Evolutionary conservation across 2,888 invertebrate genomes (phyloP).

Genomic region (Athalia cordata): DNA sequence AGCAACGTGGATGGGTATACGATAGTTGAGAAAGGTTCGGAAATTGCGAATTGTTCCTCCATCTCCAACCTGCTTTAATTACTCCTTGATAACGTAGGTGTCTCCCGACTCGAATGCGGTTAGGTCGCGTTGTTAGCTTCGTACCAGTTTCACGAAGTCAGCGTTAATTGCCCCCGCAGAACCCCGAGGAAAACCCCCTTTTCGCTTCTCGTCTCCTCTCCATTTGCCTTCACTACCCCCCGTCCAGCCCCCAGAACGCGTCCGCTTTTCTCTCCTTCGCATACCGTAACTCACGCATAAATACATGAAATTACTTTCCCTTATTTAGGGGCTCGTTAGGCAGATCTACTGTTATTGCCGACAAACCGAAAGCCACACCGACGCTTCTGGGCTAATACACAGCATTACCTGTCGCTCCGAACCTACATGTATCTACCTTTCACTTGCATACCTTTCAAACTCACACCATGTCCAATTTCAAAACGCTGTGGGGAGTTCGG

Average conservation of each 20-base stretch:
- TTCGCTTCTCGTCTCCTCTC: conserved; percentile 24
- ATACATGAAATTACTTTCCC: conserved; percentile 73
- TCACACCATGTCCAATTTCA: background rate
- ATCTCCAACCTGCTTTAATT: conserved; percentile 42
- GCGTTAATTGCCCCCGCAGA: conserved; percentile 70
- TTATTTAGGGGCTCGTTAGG: conserved; percentile 73
- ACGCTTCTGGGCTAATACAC: conserved; percentile 35
- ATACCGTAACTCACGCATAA: conserved; percentile 71
- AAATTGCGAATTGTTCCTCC: conserved; percentile 45
- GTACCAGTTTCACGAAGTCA: conserved; percentile 64
- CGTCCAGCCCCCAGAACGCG: conserved; percentile 15
- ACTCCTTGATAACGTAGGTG: conserved; percentile 46
- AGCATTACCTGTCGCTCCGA: conserved; percentile 41
- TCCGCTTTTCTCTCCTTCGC: conserved; percentile 38
- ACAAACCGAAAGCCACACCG: conserved; percentile 58
- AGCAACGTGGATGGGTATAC: background rate
- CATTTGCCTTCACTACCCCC: conserved; percentile 3
- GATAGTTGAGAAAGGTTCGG: conserved; percentile 41
- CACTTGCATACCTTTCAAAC: conserved; percentile 29
- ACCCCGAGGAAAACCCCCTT: conserved; percentile 51
- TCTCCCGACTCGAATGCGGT: conserved; percentile 44
- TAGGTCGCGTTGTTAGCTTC: conserved; percentile 45
- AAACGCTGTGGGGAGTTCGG: background rate
- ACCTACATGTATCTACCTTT: conserved; percentile 27
- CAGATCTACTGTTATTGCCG: conserved; percentile 72